Evolutionary conservation across 2,113 vertebrate species (phyloP).

Genomic region (Pleuronectes platessa): DNA sequence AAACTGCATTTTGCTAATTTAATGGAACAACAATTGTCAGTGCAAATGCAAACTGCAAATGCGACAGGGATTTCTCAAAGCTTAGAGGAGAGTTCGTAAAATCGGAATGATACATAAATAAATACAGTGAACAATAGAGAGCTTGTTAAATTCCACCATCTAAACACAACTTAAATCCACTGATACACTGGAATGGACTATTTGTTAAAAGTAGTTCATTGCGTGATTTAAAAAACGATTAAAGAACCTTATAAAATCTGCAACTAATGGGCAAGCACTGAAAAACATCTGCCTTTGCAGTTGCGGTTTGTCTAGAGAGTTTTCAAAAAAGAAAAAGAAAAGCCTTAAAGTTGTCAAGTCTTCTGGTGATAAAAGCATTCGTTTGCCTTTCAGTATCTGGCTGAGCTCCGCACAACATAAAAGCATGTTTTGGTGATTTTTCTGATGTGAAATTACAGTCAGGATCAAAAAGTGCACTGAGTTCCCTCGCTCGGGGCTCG

Average conservation of each 20-base stretch:
- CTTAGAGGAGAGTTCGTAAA: neutral
- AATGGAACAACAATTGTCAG: neutral
- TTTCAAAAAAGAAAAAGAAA: slow-evolving; percentile 23
- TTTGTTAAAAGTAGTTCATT: neutral
- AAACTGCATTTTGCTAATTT: neutral
- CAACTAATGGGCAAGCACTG: neutral
- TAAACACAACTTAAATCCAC: neutral
- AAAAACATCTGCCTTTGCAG: slow-evolving; percentile 36
- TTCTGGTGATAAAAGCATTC: slow-evolving; percentile 56
- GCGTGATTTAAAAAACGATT: slow-evolving; percentile 21
- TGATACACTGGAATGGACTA: neutral
- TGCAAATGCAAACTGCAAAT: neutral
- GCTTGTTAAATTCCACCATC: neutral
- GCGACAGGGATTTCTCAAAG: neutral
- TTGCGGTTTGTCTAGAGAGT: slow-evolving; percentile 2
- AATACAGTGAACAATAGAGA: neutral
- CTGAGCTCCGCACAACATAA: slow-evolving; percentile 46
- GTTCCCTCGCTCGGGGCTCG: slow-evolving; percentile 42
- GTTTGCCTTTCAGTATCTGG: slow-evolving; percentile 51
- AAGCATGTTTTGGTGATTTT: slow-evolving; percentile 62
- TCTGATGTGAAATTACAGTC: slow-evolving; percentile 64
- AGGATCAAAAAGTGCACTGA: slow-evolving; percentile 55
- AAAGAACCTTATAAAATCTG: slow-evolving; percentile 22
- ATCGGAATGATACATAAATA: too few relatives aligned
- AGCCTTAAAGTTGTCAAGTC: slow-evolving; percentile 40